A percentile compares a stretch with the other conserved stretches of the same genome.
Conservation (phyloP, 64 coral and sea anemone species). For the Cladopsammia gracilis region DNA sequence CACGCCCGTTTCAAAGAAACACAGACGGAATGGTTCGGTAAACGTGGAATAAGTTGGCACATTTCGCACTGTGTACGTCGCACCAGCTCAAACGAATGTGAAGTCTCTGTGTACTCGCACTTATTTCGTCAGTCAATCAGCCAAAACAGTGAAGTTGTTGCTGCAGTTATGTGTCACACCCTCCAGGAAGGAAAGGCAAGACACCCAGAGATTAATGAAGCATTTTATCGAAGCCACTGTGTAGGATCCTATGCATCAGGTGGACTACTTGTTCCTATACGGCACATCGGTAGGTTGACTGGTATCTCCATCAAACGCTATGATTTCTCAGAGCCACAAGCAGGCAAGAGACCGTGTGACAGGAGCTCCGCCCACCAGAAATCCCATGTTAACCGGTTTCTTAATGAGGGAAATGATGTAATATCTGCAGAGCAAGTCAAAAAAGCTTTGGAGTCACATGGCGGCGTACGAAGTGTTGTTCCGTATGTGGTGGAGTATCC, state of each 20-base stretch:
- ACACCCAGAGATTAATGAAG: too few relatives aligned
- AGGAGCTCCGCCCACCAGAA: slow-evolving; percentile 22
- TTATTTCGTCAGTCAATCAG: not conserved
- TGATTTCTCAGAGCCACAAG: slow-evolving; percentile 3
- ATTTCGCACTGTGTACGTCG: slow-evolving; percentile 22
- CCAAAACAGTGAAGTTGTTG: not conserved
- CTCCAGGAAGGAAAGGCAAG: slow-evolving; percentile 18
- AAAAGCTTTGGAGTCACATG: slow-evolving; percentile 24
- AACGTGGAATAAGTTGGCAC: slow-evolving; percentile 40
- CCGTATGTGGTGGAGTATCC: slow-evolving; percentile 5
- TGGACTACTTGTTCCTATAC: too few relatives aligned
- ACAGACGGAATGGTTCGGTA: slow-evolving; percentile 13
- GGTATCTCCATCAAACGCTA: not conserved
- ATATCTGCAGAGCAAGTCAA: slow-evolving; percentile 23
- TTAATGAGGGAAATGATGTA: slow-evolving; percentile 28
- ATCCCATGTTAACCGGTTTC: slow-evolving; percentile 14
- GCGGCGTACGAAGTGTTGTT: not conserved
- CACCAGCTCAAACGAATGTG: not conserved
- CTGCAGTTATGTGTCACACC: slow-evolving; percentile 14
- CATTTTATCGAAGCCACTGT: too few relatives aligned
- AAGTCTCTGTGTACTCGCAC: slow-evolving; percentile 29
- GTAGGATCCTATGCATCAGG: too few relatives aligned
- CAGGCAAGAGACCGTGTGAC: not conserved
- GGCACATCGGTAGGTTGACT: too few relatives aligned
- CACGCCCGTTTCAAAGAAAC: slow-evolving; percentile 23